A percentile compares a stretch with the other conserved stretches of the same genome.
phyloP scores from a whole-genome alignment of 1,140 invertebrate species.

The Leucophenga varia region DNA sequence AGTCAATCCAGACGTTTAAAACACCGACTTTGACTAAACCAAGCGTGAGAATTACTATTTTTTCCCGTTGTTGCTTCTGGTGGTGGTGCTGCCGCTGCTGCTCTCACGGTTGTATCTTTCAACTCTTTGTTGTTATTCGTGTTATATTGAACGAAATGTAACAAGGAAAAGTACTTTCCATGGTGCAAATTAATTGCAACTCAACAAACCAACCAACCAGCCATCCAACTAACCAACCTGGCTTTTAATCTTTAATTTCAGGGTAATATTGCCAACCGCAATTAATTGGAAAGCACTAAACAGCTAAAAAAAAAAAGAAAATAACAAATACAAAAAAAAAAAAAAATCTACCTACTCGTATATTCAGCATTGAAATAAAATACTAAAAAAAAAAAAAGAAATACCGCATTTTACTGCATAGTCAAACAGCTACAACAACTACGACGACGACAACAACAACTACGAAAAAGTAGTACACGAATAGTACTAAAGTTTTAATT shows the following conservation, averaged over 20 bases:
- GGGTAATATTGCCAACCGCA: conserved; percentile 11
- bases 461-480: too few species aligned
- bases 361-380: too few species aligned
- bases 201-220: conserved; percentile 27
- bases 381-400: not conserved
- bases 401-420: not conserved
- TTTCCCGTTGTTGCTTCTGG: not conserved
- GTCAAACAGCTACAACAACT: too few species aligned
- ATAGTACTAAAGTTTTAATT: too few species aligned
- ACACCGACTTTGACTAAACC: too few species aligned
- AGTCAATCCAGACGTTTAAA: too few species aligned
- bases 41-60: conserved; percentile 45
- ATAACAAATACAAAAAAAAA: conserved; percentile 9
- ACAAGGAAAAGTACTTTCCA: conserved; percentile 43
- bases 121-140: conserved; percentile 6
- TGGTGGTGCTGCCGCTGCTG: conserved; percentile 1
- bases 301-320: not conserved
- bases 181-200: conserved; percentile 53
- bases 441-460: too few species aligned
- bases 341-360: not conserved
- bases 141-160: conserved; percentile 9
- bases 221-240: conserved; percentile 16
- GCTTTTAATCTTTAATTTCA: too few species aligned
- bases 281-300: conserved; percentile 43
- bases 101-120: conserved; percentile 4